A percentile compares a stretch with the other conserved stretches of the same genome.
These are phyloP conservation scores for Melopsittacus undulatus DNA, from an alignment of 2,797 vertebrate species.

Conservation along the genomic window DNA sequence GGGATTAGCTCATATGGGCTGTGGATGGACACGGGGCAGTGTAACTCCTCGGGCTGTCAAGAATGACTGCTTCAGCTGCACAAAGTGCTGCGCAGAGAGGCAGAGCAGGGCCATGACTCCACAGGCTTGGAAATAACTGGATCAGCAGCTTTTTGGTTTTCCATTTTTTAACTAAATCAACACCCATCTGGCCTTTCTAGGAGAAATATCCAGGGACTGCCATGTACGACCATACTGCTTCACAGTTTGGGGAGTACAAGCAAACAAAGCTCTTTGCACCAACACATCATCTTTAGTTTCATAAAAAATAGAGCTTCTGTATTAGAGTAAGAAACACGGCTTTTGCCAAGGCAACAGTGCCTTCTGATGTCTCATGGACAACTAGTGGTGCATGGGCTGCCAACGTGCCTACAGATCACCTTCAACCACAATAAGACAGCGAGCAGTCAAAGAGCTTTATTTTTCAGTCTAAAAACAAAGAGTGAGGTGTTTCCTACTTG, in stretches of 20 bases:
- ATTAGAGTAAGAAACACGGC: not conserved
- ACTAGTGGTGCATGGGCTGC: not conserved
- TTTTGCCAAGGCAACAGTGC: not conserved
- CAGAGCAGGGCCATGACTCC: fast-evolving
- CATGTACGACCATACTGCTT: not conserved
- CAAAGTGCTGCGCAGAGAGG: not conserved
- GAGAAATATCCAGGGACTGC: not conserved
- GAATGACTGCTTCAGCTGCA: not conserved
- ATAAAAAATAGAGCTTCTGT: not conserved
- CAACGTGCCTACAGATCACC: not conserved
- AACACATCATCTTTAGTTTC: not conserved
- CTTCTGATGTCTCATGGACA: not conserved
- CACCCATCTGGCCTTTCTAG: not conserved
- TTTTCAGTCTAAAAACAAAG: not conserved
- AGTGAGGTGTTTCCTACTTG: not conserved
- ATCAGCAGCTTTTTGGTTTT: not conserved
- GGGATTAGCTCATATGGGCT: not conserved
- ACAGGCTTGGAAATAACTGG: not conserved
- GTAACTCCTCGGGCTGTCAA: fast-evolving
- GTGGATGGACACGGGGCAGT: fast-evolving
- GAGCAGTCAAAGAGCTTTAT: not conserved
- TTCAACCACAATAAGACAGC: not conserved
- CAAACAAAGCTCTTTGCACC: not conserved
- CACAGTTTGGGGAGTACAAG: not conserved
- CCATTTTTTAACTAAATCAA: not conserved